Base-by-base conservation (phyloP, 2,113 vertebrate species). In the Poicephalus gulielmi region DNA sequence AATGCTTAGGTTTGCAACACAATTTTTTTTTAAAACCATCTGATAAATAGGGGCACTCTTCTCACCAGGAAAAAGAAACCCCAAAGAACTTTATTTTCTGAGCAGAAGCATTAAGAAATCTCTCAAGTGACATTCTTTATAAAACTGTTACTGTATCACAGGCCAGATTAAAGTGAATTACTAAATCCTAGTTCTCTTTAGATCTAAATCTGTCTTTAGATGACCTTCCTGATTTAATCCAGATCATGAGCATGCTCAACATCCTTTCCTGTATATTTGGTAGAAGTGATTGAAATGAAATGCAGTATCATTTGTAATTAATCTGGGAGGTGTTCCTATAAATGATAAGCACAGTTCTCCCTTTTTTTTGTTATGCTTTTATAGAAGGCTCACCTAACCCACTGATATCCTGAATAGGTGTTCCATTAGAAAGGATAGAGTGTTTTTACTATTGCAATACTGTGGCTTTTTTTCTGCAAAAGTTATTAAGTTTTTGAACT, bases 351-450 rank as follows among this genome's bases (percentile, higher is more conserved):
- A 81, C 39, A 83, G 46, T 31, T 67, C 20, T 81, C 31, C 5
- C 2, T 33, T 60, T 76, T 68, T 68, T 87, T 43, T 74, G 44
- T 85, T 74, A 92, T 35, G 46, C 41, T 94, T 96, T 97, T 93
- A 92, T 90, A 76, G 95, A 94, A 88, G 63, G 18, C 30, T 93
- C 83, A 57, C 94, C 82, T 94, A 93, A 85, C 59, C n/a, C 64
- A 82, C 0, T 94, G 95, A 80, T 90, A 92, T 93, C 85, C 92
- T 96, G 96, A 88, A 92, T 92, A 97, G 96, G 96, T 97, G 95
- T 96, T 96, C 93, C 95, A 96, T 96, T 96, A 90, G 86, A 93
- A 93, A 90, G n/a, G 31, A 67, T 43, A 62, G 20, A 47, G 71
- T 86, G 80, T 0, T 92, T 96, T 96, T 92, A 76, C 60, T 86